Evolutionary conservation across 2,797 vertebrate genomes (phyloP).

Genomic region (Silurus aristotelis): DNA sequence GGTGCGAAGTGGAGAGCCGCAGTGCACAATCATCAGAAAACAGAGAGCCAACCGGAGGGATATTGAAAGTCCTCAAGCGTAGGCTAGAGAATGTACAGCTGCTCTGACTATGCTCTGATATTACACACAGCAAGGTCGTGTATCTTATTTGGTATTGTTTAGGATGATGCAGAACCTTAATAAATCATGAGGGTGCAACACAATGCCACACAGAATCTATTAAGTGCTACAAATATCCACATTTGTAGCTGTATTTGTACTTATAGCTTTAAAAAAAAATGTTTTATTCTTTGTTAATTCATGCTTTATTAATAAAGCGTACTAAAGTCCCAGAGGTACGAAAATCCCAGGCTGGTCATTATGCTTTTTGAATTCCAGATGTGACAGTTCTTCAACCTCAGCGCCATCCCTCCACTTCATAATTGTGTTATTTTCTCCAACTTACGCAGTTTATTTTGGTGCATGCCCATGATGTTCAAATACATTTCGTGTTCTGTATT

Average conservation of each 20-base stretch:
- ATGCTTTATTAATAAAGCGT: too few relatives aligned
- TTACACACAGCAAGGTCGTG: conserved; percentile 21
- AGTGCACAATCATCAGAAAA: conserved; percentile 47
- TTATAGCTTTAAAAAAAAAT: not conserved
- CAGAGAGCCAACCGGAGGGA: conserved; percentile 21
- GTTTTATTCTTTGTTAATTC: too few relatives aligned
- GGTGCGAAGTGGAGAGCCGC: conserved; percentile 37
- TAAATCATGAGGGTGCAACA: not conserved
- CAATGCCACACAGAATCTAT: not conserved
- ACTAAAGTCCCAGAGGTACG: too few relatives aligned
- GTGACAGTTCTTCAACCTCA: not conserved
- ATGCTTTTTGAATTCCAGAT: not conserved
- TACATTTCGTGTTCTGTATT: not conserved
- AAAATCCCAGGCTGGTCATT: too few relatives aligned
- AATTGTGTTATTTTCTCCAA: not conserved
- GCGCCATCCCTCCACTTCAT: not conserved
- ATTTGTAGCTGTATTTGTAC: not conserved
- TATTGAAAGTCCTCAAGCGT: conserved; percentile 2
- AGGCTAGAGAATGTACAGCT: conserved; percentile 23
- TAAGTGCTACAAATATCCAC: not conserved
- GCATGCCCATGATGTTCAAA: not conserved
- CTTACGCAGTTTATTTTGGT: not conserved
- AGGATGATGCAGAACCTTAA: not conserved
- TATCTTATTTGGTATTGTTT: conserved; percentile 6
- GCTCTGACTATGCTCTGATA: not conserved